Conservation (phyloP, 2,888 invertebrate species). For the Plebejus anna region DNA sequence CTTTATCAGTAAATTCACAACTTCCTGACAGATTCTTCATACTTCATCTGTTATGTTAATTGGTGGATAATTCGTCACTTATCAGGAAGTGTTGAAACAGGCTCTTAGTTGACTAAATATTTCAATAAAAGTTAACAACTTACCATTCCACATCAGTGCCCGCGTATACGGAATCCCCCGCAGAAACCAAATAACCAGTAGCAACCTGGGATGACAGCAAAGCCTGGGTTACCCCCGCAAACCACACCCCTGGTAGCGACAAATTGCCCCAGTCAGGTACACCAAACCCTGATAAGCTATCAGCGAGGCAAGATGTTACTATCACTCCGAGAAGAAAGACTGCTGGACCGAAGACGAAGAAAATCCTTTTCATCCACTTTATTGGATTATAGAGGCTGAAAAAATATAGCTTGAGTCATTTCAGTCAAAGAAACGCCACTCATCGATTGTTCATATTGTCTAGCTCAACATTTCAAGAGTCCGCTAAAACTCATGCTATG, state of each 20-base stretch:
- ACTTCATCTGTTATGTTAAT: too few relatives aligned
- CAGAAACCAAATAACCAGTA: conserved; percentile 60
- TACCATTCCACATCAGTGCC: conserved; percentile 62
- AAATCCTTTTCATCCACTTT: conserved; percentile 60
- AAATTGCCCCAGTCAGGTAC: conserved; percentile 50
- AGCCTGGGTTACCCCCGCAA: conserved; percentile 56
- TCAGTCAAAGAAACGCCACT: neutral
- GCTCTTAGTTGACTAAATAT: too few relatives aligned
- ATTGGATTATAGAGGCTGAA: conserved; percentile 60
- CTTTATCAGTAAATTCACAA: too few relatives aligned
- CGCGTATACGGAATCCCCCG: conserved; percentile 59
- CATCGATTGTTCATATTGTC: too few relatives aligned
- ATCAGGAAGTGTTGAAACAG: too few relatives aligned
- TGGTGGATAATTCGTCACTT: too few relatives aligned
- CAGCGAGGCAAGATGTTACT: conserved; percentile 46
- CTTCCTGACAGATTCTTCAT: too few relatives aligned
- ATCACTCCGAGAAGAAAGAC: conserved; percentile 47
- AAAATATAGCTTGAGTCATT: neutral
- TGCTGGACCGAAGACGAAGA: conserved; percentile 52
- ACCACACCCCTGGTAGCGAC: conserved; percentile 55
- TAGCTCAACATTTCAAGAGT: too few relatives aligned
- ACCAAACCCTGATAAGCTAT: conserved; percentile 43
- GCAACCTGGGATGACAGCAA: conserved; percentile 59
- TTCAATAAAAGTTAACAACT: conserved; percentile 28
- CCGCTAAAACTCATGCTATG: too few relatives aligned